Conservation (phyloP, 2,797 vertebrate species). For the Chiroxiphia lanceolata region DNA sequence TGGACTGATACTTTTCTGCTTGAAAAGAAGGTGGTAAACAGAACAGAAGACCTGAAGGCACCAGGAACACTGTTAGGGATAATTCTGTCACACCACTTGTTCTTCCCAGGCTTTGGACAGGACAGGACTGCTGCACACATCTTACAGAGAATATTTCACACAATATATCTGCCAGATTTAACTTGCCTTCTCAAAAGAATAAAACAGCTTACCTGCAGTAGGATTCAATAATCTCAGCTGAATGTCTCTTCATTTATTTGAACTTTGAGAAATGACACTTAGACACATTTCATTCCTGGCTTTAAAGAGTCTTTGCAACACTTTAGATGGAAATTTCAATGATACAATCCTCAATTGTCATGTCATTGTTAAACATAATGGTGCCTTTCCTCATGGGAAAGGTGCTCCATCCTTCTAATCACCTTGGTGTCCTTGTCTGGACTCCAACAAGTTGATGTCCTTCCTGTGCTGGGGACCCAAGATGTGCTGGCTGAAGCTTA, state of each 20-base stretch:
- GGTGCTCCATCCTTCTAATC: background rate
- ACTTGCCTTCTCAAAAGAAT: background rate
- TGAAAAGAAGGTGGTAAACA: background rate
- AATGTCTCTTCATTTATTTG: background rate
- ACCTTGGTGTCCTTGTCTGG: background rate
- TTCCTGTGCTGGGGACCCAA: background rate
- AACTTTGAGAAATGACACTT: background rate
- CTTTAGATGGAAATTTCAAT: background rate
- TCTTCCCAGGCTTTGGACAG: background rate
- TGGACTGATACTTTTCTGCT: background rate
- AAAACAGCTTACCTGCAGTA: background rate
- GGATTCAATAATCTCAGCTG: background rate
- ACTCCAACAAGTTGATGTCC: background rate
- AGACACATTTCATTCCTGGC: background rate
- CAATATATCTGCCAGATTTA: background rate
- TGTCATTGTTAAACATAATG: background rate
- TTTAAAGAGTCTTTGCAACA: background rate
- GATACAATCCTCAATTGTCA: background rate
- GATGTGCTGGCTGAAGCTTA: background rate
- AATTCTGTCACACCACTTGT: background rate
- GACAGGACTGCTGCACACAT: background rate
- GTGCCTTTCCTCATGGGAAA: background rate
- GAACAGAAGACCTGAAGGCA: background rate
- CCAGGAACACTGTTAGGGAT: background rate
- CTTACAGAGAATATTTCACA: background rate